Base-by-base conservation (phyloP, 2,888 invertebrate genomes). In the Pandemis corylana region DNA sequence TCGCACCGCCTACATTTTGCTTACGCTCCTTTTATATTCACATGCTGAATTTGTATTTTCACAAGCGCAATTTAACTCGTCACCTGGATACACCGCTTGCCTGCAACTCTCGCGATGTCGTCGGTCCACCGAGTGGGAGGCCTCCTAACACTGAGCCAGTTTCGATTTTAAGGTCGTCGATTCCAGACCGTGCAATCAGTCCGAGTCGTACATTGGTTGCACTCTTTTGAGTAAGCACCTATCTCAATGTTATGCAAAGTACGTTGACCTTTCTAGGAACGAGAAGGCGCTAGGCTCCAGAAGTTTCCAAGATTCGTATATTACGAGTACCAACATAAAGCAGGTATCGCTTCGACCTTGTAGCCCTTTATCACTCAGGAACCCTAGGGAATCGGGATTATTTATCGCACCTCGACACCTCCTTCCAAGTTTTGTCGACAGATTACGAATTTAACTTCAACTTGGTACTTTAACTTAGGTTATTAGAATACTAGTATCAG, bases 391-490 rank as follows among this genome's bases (percentile, higher is more conserved):
- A 15, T 53, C 5, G 51, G 67, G 15, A 67, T 67, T 53, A 67
- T 67, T 67, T 51, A 67, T 67, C 53, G 53, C 10, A n/a, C n/a
- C 53, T 53, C 41, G 53, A 67, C 51, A 42, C 53, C 15, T 67
- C 46, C 28, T 6, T 65, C 7, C 46, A 65, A 65, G 28, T 65
- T 65, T 15, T 46, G 64, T 46, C 49, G 20, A 65, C 65, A 49
- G 65, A 49, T 65, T 36, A 13, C 7, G 65, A 65, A 49, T 36
- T 41, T 36, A 36, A 67, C 67, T 67, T 67, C 3, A 36, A 59
- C 41, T 41, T 67, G 13, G 13, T 12, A 36, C 49, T 46, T 9
- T 15, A 64, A 64, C 10, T 46, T 12, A 20, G 12, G 64, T 59
- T 59, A 28, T 28, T 9, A 59, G 28, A 28, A 28, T 10, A 20